Evolutionary conservation across 2,797 vertebrate species (phyloP).

Genomic region (Meriones psammophilus): DNA sequence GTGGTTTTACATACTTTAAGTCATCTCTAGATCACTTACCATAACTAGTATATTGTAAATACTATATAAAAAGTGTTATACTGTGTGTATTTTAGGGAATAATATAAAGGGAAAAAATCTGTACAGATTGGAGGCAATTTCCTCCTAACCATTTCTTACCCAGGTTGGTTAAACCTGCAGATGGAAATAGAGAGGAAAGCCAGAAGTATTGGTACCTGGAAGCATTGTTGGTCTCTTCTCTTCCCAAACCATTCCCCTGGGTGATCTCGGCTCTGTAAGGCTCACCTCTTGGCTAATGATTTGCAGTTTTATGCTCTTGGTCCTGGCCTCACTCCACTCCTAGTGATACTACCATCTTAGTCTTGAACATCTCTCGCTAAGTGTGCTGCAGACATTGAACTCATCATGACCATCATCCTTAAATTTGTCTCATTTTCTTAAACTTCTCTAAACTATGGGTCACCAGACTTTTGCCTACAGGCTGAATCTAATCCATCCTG

Average conservation of each 20-base stretch:
- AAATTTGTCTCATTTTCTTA: not conserved
- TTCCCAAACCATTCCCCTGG: not conserved
- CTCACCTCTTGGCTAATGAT: not conserved
- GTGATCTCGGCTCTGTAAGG: not conserved
- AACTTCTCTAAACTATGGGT: not conserved
- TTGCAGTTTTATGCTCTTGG: not conserved
- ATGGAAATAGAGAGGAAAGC: not conserved
- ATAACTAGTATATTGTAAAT: not conserved
- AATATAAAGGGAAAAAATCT: not conserved
- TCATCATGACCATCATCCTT: not conserved
- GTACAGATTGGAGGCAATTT: not conserved
- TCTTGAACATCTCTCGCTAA: not conserved
- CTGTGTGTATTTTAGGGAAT: not conserved
- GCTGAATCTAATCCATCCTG: not conserved
- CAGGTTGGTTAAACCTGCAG: not conserved
- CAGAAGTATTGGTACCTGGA: not conserved
- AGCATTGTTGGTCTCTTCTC: not conserved
- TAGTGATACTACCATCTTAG: not conserved
- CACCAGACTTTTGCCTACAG: not conserved
- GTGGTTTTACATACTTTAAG: not conserved
- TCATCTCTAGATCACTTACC: not conserved
- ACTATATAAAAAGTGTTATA: not conserved
- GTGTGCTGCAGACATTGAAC: not conserved
- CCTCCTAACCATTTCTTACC: not conserved
- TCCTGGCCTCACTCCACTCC: not conserved